Evolutionary conservation across 1,140 invertebrate species (phyloP), one percentile per base, ranked within the genome.

Genomic region (Eciton burchellii): DNA sequence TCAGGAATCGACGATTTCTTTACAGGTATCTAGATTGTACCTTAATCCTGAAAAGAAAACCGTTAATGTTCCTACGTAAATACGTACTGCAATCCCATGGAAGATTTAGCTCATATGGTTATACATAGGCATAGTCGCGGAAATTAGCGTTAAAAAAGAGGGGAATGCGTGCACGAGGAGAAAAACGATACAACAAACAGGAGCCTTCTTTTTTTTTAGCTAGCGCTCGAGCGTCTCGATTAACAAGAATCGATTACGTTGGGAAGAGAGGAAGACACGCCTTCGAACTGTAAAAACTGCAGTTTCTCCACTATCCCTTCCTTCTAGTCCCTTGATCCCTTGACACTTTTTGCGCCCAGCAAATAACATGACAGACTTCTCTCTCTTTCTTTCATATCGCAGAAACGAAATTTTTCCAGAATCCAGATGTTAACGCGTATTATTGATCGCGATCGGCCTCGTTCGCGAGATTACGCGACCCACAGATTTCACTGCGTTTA

Each of bases 301-400:
- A 70, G 47, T 74, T 59, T 82, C 84, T 70, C 81, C 81, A 62
- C 11, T 73, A 60, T n/a, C 16, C 43, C 35, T 57, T 60, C 52
- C 68, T 79, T 83, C 73, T 74, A 74, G 29, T 76, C n/a, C 24
- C 76, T 35, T 71, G 29, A 6, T 71, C 71, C 81, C 77, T 83
- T 89, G 84, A 89, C 83, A 82, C 57, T 86, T 89, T 89, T 87
- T 88, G 86, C 83, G 82, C 76, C 16, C 63, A 62, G 82, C 85
- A 90, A 88, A 85, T 86, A 76, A 88, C 84, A 86, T 87, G 85
- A 90, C 85, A 87, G 65, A 83, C 62, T 71, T 87, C 82, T 77
- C 59, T 87, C 81, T 63, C 66, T 83, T 65, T 83, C 74, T 57
- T 35, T 43, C 43, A 14, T 71, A 47, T 71, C 54, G 43, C 21